Base-by-base conservation (phyloP, 2,888 invertebrate species). In the Amiota communis region DNA sequence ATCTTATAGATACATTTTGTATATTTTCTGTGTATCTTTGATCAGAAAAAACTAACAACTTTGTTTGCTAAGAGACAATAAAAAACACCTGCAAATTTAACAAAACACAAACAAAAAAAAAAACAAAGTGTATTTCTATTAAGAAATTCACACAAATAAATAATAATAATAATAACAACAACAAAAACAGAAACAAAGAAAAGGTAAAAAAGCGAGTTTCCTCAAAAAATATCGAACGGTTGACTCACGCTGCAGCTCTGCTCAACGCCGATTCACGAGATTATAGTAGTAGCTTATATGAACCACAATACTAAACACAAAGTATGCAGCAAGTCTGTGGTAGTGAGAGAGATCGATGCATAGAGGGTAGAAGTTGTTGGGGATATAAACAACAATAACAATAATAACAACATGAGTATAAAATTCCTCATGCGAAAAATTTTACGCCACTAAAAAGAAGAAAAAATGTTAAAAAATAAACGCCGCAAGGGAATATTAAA, bases 361-460 rank as follows among this genome's bases (percentile, higher is more conserved):
- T 71, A 11, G 23, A 73, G 75, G 74, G n/a, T n/a, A n/a, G 75
- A 78, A 80, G 76, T 78, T 79, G 81, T 81, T 78, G 78, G 77
- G 79, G 83, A 77, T 79, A 83, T 74, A 83, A 80, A 71, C 72
- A 80, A 73, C 75, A 78, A 78, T 76, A 76, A 76, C 80, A 79
- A 68, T 75, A 23, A 23, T 23, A 23, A 23, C n/a, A n/a, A n/a
- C n/a, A 77, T 76, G 73, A 79, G 74, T 81, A 81, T 84, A 77
- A 78, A 84, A 81, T 84, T 83, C 82, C 79, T 82, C 83, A 82
- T 83, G 84, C 82, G 86, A 85, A 81, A 85, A 85, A 82, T 82
- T 76, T 15, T 84, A 82, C 80, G 82, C 78, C 83, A 84, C 78
- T 82, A 81, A 75, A 71, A 70, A 64, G 72, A 49, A 67, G 64